Base-by-base conservation (phyloP, 2,113 vertebrate species). In the Stigmatopora argus region DNA sequence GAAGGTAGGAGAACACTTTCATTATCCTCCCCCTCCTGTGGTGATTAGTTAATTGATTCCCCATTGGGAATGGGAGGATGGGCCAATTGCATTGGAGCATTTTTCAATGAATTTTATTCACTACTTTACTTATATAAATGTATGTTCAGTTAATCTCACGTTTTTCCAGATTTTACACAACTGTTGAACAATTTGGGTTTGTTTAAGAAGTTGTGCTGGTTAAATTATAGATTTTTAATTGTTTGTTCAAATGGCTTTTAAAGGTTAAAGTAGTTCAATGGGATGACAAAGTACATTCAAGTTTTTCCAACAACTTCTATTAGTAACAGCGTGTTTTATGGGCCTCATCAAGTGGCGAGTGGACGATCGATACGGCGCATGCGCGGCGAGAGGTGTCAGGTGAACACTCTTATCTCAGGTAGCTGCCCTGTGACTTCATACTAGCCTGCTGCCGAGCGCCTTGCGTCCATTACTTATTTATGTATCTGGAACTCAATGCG, bases 401-500 rank as follows among this genome's bases (percentile, higher is more conserved):
- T 89, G 77, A 69, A 34, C 73, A 2, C 38, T 17, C 58, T 78
- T 78, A 72, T 82, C 81, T 87, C 86, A 81, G 85, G 85, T 89
- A 75, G 75, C 81, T 64, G 58, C 57, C 13, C 44, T 71, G 58
- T 19, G 60, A 72, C 59, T 67, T 64, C 31, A 56, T 17, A 68
- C 63, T 70, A 62, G 78, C 80, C 85, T 85, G 74, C 83, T 87
- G 83, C 69, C 74, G 82, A 80, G 82, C 85, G 80, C 53, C 63
- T 51, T 3, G 51, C 47, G 55, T 64, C 45, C 78, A 51, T 91
- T 70, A 90, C 77, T 89, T 85, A 91, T 80, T 90, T 84, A 91
- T 90, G 89, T 59, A 90, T 89, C 83, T 85, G 89, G 86, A 86
- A 90, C 82, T 78, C 79, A 89, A 91, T 83, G 41, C 41, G 19